Evolutionary conservation across 2,113 vertebrate species (phyloP).

Genomic region (Syrrhaptes paradoxus): DNA sequence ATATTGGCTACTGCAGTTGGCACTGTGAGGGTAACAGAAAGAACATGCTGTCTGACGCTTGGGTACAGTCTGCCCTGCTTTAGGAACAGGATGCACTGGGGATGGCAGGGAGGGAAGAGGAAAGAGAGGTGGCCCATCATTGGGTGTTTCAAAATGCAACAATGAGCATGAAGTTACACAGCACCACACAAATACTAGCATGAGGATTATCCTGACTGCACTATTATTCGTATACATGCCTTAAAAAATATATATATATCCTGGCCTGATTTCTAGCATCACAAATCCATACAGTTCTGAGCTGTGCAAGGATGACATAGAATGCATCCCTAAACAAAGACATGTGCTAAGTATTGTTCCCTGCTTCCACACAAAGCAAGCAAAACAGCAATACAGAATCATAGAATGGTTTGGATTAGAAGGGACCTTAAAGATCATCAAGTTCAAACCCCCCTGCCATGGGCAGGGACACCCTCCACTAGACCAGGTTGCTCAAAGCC

Average conservation of each 20-base stretch:
- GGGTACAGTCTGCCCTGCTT: not conserved
- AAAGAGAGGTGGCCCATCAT: not conserved
- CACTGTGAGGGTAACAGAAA: not conserved
- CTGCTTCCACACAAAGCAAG: not conserved
- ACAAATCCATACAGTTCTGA: not conserved
- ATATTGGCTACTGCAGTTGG: not conserved
- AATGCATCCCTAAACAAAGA: not conserved
- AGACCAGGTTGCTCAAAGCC: no score
- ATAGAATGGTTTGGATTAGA: no score
- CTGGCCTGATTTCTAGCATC: not conserved
- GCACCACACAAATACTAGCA: not conserved
- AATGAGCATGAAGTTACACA: not conserved
- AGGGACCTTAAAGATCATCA: no score
- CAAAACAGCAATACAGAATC: not conserved
- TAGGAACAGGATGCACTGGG: not conserved
- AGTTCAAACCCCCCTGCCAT: no score
- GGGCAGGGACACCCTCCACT: no score
- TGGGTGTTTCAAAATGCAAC: not conserved
- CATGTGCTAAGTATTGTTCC: not conserved
- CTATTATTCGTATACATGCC: not conserved
- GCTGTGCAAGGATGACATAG: not conserved
- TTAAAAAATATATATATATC: not conserved
- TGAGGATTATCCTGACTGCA: not conserved
- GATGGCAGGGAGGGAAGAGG: not conserved
- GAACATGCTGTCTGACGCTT: not conserved